These are phyloP conservation scores for Dascillus cervinus DNA, from an alignment of 2,888 invertebrate species.

Conservation along the genomic window DNA sequence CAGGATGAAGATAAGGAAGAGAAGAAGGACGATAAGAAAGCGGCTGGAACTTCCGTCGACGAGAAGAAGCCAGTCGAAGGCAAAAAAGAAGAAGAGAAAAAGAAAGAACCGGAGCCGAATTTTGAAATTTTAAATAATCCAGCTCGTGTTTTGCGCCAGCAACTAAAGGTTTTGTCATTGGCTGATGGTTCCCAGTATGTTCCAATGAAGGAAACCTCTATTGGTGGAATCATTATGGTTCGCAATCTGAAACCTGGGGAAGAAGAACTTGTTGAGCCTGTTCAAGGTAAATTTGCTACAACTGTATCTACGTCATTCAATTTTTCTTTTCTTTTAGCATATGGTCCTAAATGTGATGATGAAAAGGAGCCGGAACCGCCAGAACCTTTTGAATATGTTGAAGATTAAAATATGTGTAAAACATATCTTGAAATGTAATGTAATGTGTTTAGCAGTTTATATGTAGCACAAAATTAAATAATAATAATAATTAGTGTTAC, in stretches of 20 bases:
- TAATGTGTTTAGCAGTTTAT: too few species aligned
- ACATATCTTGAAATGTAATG: too few species aligned
- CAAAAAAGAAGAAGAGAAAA: slow-evolving; percentile 47
- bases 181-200: slow-evolving; percentile 74
- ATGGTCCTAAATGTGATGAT: slow-evolving; percentile 86
- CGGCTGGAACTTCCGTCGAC: slow-evolving; percentile 9
- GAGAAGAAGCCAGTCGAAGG: slow-evolving; percentile 36
- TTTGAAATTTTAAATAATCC: slow-evolving; percentile 93
- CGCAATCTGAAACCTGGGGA: slow-evolving; percentile 72
- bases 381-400: slow-evolving; percentile 94
- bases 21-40: slow-evolving; percentile 29
- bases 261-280: slow-evolving; percentile 86
- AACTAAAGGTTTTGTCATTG: slow-evolving; percentile 68
- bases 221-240: slow-evolving; percentile 95
- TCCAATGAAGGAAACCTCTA: slow-evolving; percentile 85
- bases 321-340: too few species aligned
- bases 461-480: too few species aligned
- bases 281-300: slow-evolving; percentile 50
- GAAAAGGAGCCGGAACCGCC: slow-evolving; percentile 96
- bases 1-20: slow-evolving; percentile 38
- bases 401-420: too few species aligned
- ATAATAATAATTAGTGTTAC: too few species aligned
- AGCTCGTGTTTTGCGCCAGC: slow-evolving; percentile 88
- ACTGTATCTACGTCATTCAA: neutral
- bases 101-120: slow-evolving; percentile 84